Evolutionary conservation across 2,113 vertebrate genomes (phyloP), one percentile per base, ranked within the genome.

Genomic region (Neolamprologus caudopunctatus): DNA sequence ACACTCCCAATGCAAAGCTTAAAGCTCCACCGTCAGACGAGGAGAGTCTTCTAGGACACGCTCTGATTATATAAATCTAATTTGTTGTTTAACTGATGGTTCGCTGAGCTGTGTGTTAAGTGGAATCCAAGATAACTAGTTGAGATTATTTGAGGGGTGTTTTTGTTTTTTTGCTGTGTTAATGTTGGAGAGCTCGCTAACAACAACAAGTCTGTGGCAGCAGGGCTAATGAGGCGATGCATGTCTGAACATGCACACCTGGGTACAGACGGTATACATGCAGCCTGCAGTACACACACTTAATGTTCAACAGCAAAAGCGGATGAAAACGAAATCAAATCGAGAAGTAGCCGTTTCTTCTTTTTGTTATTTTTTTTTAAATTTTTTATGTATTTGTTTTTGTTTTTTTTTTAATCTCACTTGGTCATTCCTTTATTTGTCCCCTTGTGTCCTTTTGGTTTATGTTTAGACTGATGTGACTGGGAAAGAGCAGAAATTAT

Each of bases 161-260:
- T 47, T 47, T 47, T 28, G 4, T 19, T 47, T 28, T 75, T 89
- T 85, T 61, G 35, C 88, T 73, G 66, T 57, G 19, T 61, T 63
- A 58, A 53, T 84, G 84, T 73, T 85, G 83, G 88, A 21, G 73
- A 81, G 89, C 47, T 81, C 40, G 45, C 83, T 90, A 78, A 93
- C 92, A 91, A 94, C 93, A 94, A 94, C 89, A 94, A 89, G 89
- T 93, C 90, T 91, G 81, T 19, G 31, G 89, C 91, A 93, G 93
- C 83, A 78, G 88, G 85, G 73, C 90, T 95, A 96, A 95, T 94
- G 94, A 95, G 92, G 85, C 37, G 1, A 40, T 85, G 88, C 94
- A 80, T 90, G 95, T 95, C 93, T 92, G 86, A 91, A 95, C 95
- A 92, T 92, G 95, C 91, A 95, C 92, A 92, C 90, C 88, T 88